Conservation (phyloP, 2,113 vertebrate species). For the Arvicanthis niloticus region DNA sequence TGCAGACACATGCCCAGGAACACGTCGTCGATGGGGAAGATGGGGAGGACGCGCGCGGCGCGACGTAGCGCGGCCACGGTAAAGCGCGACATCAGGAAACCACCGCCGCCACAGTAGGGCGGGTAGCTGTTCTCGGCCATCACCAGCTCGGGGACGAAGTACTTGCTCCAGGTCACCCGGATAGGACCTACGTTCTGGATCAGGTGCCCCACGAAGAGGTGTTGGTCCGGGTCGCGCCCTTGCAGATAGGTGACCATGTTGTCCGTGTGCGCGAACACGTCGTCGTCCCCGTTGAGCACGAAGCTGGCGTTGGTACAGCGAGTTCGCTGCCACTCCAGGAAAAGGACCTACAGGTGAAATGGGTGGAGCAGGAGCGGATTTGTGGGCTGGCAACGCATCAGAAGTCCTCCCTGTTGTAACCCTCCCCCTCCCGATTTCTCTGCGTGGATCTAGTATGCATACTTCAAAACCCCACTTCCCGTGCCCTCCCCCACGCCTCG, state of each 20-base stretch:
- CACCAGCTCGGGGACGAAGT: constrained; percentile 90
- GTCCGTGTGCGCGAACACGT: constrained; percentile 91
- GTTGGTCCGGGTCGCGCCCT: constrained; percentile 75
- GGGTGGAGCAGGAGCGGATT: fast-evolving
- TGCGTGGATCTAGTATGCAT: too few relatives aligned
- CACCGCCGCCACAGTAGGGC: constrained; percentile 90
- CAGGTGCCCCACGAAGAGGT: constrained; percentile 91
- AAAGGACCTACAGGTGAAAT: constrained; percentile 82
- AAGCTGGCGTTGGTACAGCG: constrained; percentile 87
- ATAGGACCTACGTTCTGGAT: constrained; percentile 90
- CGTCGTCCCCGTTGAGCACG: constrained; percentile 89
- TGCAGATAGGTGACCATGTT: constrained; percentile 88
- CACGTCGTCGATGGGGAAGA: constrained; percentile 94
- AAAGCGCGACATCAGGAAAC: constrained; percentile 90
- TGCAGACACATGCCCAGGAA: constrained; percentile 92
- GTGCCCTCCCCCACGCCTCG: neutral
- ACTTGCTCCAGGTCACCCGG: constrained; percentile 90
- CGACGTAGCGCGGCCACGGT: constrained; percentile 86
- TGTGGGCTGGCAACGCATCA: neutral
- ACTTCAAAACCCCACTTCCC: neutral
- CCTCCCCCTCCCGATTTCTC: neutral
- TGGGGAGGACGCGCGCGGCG: constrained; percentile 83
- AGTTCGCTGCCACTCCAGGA: constrained; percentile 89
- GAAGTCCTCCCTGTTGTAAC: neutral
- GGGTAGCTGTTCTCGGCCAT: constrained; percentile 86